Conservation (phyloP, 2,888 invertebrate species). For the Eupithecia exiguata region DNA sequence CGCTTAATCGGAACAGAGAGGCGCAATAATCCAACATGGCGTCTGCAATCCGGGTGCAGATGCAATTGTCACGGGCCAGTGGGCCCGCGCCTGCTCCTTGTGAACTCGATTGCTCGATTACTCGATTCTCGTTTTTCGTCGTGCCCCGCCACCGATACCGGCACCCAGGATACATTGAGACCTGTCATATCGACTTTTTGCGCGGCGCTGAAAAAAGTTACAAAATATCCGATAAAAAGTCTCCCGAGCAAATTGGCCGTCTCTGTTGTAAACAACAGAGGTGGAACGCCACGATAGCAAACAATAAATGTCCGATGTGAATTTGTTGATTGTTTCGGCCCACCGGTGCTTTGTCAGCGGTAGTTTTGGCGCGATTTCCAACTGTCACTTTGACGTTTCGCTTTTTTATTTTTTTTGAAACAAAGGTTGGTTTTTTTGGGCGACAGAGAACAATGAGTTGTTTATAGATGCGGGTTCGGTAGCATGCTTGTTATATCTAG, state of each 20-base stretch:
- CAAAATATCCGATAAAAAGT: constrained; percentile 74
- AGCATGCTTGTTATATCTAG: constrained; percentile 40
- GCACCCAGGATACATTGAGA: constrained; percentile 60
- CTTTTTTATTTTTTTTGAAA: constrained; percentile 48
- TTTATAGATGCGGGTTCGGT: constrained; percentile 45
- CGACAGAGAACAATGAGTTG: constrained; percentile 47
- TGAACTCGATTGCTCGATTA: constrained; percentile 79
- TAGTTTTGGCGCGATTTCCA: constrained; percentile 74
- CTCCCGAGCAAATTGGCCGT: constrained; percentile 81
- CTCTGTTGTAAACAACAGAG: constrained; percentile 82
- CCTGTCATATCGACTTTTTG: constrained; percentile 83
- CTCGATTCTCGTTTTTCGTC: constrained; percentile 77
- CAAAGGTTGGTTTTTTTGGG: constrained; percentile 43
- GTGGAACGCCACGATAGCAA: constrained; percentile 80
- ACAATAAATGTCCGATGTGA: constrained; percentile 82
- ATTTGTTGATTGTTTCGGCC: constrained; percentile 79
- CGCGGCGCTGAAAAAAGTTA: constrained; percentile 72
- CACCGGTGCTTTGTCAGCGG: constrained; percentile 68
- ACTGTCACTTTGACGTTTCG: constrained; percentile 69
- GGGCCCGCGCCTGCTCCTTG: constrained; percentile 70
- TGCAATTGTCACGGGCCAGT: constrained; percentile 80
- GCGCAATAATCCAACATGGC: constrained; percentile 78
- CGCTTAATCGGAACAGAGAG: constrained; percentile 71
- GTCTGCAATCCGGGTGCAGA: constrained; percentile 72
- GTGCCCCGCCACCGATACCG: constrained; percentile 71